Conservation (phyloP, 1,140 invertebrate species). For the Cotesia vestalis region DNA sequence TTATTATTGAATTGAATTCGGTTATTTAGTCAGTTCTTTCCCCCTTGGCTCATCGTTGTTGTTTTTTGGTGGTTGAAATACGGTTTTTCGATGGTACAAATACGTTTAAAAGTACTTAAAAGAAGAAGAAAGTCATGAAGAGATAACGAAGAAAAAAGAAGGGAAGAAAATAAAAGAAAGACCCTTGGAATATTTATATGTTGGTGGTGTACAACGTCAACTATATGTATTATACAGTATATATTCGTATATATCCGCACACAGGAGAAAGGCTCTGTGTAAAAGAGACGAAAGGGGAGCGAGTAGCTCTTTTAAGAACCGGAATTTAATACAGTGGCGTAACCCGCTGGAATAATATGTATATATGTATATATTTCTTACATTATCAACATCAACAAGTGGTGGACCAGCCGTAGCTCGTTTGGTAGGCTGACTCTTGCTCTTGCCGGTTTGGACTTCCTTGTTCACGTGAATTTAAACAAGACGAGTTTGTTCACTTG, state of each 20-base stretch:
- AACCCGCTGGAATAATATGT: slow-evolving; percentile 54
- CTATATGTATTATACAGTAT: too few species aligned
- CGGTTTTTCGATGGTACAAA: not conserved
- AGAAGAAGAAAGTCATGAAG: slow-evolving; percentile 9
- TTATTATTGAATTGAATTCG: too few species aligned
- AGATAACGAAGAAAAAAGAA: slow-evolving; percentile 16
- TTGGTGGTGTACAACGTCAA: not conserved
- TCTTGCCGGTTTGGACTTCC: not conserved
- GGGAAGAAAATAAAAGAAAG: slow-evolving; percentile 1
- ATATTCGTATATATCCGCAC: too few species aligned
- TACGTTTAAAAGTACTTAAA: slow-evolving; percentile 10
- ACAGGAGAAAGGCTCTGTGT: slow-evolving; percentile 39
- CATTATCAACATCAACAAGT: slow-evolving; percentile 47
- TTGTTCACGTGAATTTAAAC: too few species aligned
- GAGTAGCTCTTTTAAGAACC: slow-evolving; percentile 55
- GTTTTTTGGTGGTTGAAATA: not conserved
- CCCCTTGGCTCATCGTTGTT: too few species aligned
- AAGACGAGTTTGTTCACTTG: too few species aligned
- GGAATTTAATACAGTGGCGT: slow-evolving; percentile 64
- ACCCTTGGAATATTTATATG: not conserved
- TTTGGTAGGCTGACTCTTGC: not conserved
- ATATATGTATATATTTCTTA: slow-evolving; percentile 45
- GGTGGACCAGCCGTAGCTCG: slow-evolving; percentile 25
- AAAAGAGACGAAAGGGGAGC: slow-evolving; percentile 38
- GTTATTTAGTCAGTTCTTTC: too few species aligned